These are phyloP conservation scores for Leistus spinibarbis DNA, from an alignment of 2,888 invertebrate species.

Conservation along the genomic window DNA sequence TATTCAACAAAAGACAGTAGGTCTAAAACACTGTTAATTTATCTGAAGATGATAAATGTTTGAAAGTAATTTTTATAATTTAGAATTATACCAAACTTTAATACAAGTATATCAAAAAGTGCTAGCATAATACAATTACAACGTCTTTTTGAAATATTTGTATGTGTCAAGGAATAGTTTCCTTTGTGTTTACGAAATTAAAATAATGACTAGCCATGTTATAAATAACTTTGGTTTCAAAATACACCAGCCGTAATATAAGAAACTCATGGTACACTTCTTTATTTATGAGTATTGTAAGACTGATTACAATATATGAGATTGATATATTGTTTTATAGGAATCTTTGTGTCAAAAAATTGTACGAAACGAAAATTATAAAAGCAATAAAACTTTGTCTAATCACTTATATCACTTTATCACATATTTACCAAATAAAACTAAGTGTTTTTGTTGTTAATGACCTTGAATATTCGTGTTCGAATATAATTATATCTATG, in stretches of 20 bases:
- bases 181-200: no score
- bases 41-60: no score
- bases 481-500: no score
- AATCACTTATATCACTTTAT: conserved; percentile 7
- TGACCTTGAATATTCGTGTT: no score
- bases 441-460: no score
- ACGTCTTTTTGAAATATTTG: no score
- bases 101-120: neutral
- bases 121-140: conserved; percentile 2
- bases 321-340: conserved; percentile 33
- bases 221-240: no score
- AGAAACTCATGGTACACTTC: neutral
- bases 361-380: conserved; percentile 11
- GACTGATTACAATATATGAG: conserved; percentile 28
- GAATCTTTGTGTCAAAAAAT: conserved; percentile 21
- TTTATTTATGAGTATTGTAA: conserved; percentile 30
- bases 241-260: neutral
- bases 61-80: neutral
- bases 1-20: neutral
- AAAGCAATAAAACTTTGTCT: conserved; percentile 36
- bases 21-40: neutral
- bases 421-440: neutral
- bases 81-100: neutral
- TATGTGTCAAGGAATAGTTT: neutral
- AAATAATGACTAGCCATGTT: no score